Evolutionary conservation across 2,797 vertebrate genomes (phyloP).

Genomic region (Columba guinea): DNA sequence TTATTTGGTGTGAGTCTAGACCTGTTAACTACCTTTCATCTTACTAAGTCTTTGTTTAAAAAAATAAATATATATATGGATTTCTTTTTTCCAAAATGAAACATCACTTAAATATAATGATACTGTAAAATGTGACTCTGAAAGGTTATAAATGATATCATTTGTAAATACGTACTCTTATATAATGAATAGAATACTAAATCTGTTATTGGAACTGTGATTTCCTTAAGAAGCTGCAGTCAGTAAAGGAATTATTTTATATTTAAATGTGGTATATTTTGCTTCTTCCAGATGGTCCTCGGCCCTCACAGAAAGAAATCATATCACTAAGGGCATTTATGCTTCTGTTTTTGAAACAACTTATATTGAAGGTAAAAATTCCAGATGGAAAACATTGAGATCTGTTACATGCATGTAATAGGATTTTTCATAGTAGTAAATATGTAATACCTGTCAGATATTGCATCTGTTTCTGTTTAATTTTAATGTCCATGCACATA

Average conservation of each 20-base stretch:
- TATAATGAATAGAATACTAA: neutral
- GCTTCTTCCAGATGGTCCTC: constrained; percentile 89
- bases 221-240: neutral
- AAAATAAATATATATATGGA: neutral
- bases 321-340: constrained; percentile 97
- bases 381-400: neutral
- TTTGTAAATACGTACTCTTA: neutral
- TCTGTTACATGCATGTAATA: neutral
- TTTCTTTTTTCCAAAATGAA: neutral
- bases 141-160: neutral
- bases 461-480: neutral
- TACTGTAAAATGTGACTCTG: neutral
- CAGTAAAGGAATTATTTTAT: neutral
- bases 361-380: constrained; percentile 92
- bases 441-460: neutral
- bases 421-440: neutral
- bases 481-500: neutral
- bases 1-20: neutral
- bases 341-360: constrained; percentile 98
- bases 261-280: constrained; percentile 6
- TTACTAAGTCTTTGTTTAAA: neutral
- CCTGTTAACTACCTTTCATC: neutral
- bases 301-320: constrained; percentile 98
- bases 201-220: neutral
- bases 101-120: neutral